A percentile compares a stretch with the other conserved stretches of the same genome.
Conservation (phyloP, 2,797 vertebrate genomes). For the Sebastes diaconus region DNA sequence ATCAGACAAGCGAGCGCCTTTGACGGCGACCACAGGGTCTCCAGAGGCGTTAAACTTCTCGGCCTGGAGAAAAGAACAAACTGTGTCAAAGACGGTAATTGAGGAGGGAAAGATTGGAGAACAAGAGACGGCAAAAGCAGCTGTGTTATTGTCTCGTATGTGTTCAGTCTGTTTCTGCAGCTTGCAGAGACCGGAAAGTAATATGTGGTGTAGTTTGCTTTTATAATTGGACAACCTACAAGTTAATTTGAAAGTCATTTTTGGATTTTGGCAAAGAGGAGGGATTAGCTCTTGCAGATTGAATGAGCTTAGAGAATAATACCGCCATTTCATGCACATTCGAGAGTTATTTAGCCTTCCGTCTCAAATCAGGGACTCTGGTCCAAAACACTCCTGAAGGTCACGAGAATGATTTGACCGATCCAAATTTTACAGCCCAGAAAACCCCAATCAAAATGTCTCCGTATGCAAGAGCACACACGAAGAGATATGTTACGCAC, state of each 20-base stretch:
- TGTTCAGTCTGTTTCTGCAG: slow-evolving; percentile 16
- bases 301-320: slow-evolving; percentile 73
- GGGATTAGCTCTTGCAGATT: slow-evolving; percentile 70
- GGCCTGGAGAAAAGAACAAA: slow-evolving; percentile 80
- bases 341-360: slow-evolving; percentile 57
- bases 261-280: slow-evolving; percentile 61
- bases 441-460: slow-evolving; percentile 57
- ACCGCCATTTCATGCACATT: slow-evolving; percentile 66
- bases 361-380: slow-evolving; percentile 53
- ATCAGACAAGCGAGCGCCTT: slow-evolving; percentile 91
- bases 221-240: slow-evolving; percentile 69
- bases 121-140: slow-evolving; percentile 2
- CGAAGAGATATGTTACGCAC: not conserved
- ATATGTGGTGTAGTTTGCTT: slow-evolving; percentile 41
- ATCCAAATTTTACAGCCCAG: slow-evolving; percentile 59
- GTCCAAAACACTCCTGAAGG: slow-evolving; percentile 67
- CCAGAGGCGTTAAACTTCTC: slow-evolving; percentile 89
- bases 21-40: slow-evolving; percentile 91
- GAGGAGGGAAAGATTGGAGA: slow-evolving; percentile 1
- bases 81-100: slow-evolving; percentile 29
- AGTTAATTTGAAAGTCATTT: slow-evolving; percentile 75
- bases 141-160: slow-evolving; percentile 4
- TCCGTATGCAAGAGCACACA: slow-evolving; percentile 31
- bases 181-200: slow-evolving; percentile 35
- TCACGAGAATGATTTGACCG: slow-evolving; percentile 60